Conservation (phyloP, 2,888 invertebrate species). For the Drosophila setosimentum region DNA sequence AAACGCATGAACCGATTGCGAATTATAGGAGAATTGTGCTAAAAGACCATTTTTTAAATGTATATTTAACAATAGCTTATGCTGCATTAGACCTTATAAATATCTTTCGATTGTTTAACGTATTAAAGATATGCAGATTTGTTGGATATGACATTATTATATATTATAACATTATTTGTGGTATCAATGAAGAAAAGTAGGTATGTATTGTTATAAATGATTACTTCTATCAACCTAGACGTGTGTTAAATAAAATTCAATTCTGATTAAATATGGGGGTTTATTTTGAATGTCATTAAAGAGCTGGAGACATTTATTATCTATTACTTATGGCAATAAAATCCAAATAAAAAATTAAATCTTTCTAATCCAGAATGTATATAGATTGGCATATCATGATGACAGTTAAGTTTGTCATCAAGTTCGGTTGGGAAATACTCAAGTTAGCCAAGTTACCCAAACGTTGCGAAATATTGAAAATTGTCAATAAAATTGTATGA, state of each 20-base stretch:
- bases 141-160: not conserved
- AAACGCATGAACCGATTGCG: not conserved
- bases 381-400: not conserved
- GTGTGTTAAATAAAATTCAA: no score
- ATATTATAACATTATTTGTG: not conserved
- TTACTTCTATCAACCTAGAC: no score
- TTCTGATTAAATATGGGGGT: no score
- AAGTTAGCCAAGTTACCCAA: no score
- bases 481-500: not conserved
- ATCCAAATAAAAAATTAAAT: not conserved
- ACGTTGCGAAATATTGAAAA: not conserved
- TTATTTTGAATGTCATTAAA: no score
- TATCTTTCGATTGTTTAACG: not conserved
- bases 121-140: not conserved
- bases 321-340: no score
- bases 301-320: no score
- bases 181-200: not conserved
- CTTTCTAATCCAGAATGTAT: not conserved
- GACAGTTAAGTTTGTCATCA: not conserved
- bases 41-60: not conserved
- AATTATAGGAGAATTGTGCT: slow-evolving; percentile 1
- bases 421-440: no score
- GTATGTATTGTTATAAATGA: not conserved
- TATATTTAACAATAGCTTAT: not conserved
- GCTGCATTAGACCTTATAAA: not conserved